Evolutionary conservation across 2,113 vertebrate genomes (phyloP).

Genomic region (Calidris pugnax): DNA sequence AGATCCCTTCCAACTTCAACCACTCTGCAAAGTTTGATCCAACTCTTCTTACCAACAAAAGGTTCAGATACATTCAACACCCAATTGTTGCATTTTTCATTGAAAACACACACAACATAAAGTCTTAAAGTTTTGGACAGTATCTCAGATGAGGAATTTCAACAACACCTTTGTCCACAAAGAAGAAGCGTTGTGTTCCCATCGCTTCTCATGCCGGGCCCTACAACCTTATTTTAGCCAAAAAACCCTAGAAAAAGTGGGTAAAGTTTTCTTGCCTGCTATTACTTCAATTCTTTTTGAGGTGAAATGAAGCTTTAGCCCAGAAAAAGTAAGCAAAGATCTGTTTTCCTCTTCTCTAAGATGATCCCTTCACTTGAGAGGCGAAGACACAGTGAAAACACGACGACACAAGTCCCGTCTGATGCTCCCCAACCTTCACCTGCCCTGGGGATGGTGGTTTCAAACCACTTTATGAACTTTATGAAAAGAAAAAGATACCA

Average conservation of each 20-base stretch:
- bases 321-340: not conserved
- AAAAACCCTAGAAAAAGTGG: not conserved
- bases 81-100: not conserved
- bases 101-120: not conserved
- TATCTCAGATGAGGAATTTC: not conserved
- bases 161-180: not conserved
- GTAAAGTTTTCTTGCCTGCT: not conserved
- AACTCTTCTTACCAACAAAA: not conserved
- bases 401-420: rapidly evolving
- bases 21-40: not conserved
- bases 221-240: not conserved
- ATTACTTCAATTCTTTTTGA: not conserved
- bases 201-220: rapidly evolving
- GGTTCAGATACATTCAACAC: not conserved
- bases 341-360: not conserved
- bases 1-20: not conserved
- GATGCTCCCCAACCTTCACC: not conserved
- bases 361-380: rapidly evolving
- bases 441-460: not conserved
- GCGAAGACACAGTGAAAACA: not conserved
- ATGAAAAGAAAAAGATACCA: not conserved
- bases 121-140: not conserved
- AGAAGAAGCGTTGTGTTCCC: not conserved
- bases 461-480: no score
- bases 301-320: not conserved